These are phyloP conservation scores for Leptinotarsa texana DNA, from an alignment of 1,140 invertebrate genomes.

Conservation along the genomic window DNA sequence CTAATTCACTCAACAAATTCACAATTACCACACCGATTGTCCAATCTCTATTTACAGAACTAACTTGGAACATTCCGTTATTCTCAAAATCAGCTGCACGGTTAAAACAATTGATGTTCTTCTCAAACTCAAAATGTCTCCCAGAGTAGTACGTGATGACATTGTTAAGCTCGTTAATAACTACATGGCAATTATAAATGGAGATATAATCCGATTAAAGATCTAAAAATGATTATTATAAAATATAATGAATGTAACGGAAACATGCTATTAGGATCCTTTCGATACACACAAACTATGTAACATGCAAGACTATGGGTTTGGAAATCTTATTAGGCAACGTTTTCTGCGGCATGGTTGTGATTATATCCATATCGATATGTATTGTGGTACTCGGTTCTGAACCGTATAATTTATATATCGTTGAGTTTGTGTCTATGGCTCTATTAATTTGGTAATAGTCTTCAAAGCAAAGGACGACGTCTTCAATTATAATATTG, in stretches of 20 bases:
- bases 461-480: no score
- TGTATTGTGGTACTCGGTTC: not conserved
- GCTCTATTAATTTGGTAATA: not conserved
- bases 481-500: no score
- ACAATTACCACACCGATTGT: not conserved
- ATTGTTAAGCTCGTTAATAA: constrained; percentile 1
- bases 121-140: not conserved
- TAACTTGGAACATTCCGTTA: not conserved
- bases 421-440: constrained; percentile 10
- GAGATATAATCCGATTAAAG: not conserved
- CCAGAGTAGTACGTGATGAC: constrained; percentile 4
- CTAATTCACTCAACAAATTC: not conserved
- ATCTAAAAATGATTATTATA: constrained; percentile 14
- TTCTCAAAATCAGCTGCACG: not conserved
- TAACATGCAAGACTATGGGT: constrained; percentile 7
- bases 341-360: not conserved
- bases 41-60: not conserved
- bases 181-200: constrained; percentile 3
- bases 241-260: constrained; percentile 11
- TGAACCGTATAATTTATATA: constrained; percentile 14
- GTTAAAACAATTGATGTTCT: not conserved
- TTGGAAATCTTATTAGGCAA: constrained; percentile 17
- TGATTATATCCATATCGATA: constrained; percentile 14
- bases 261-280: constrained; percentile 11
- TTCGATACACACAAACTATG: constrained; percentile 5